phyloP scores from a whole-genome alignment of 2,113 vertebrate species.

The Tretioscincus oriximinensis region DNA sequence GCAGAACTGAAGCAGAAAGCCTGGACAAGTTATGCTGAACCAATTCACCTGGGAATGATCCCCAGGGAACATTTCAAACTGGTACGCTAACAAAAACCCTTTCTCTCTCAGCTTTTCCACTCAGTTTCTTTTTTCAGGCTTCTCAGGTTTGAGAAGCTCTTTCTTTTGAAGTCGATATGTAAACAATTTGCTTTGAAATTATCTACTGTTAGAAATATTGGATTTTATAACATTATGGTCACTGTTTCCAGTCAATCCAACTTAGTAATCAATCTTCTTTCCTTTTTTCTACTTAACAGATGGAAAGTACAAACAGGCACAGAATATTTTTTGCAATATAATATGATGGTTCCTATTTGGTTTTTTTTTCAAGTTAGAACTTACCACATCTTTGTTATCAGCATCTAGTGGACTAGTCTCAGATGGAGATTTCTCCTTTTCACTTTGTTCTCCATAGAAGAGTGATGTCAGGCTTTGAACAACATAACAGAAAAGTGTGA shows the following conservation, averaged over 20 bases:
- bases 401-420: conserved; percentile 88
- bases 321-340: not conserved
- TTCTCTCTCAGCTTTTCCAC: too few relatives aligned
- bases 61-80: not conserved
- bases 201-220: too few relatives aligned
- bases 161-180: too few relatives aligned
- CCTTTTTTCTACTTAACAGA: not conserved
- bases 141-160: too few relatives aligned
- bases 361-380: conserved; percentile 22
- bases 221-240: too few relatives aligned
- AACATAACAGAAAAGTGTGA: conserved; percentile 4
- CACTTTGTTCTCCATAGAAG: conserved; percentile 93
- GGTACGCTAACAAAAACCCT: too few relatives aligned
- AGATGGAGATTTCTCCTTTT: conserved; percentile 93
- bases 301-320: not conserved
- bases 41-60: too few relatives aligned
- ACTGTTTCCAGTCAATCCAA: too few relatives aligned
- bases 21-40: too few relatives aligned
- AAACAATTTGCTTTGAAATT: too few relatives aligned
- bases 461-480: conserved; percentile 86
- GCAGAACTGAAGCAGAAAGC: too few relatives aligned
- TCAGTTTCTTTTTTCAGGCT: too few relatives aligned
- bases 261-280: not conserved
- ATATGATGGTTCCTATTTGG: fast-evolving
- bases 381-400: conserved; percentile 89